Evolutionary conservation across 1,140 invertebrate species (phyloP), one percentile per base, ranked within the genome.

Genomic region (Uloborus diversus): DNA sequence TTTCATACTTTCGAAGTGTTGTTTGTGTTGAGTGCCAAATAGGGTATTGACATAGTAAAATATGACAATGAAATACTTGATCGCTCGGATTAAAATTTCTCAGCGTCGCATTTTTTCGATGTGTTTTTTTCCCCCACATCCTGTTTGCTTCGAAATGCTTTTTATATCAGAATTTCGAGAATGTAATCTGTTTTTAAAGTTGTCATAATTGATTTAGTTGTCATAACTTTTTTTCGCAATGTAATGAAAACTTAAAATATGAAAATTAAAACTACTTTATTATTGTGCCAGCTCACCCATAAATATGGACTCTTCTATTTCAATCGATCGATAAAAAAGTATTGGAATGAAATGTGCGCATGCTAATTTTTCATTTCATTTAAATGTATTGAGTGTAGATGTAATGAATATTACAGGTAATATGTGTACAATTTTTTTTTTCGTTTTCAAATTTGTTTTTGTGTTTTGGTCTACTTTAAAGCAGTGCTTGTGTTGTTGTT

Each of bases 361-460:
- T 65, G 73, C 73, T 78, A 78, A 78, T 78, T 78, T 78, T 78
- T 66, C 73, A 78, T 78, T 78, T 78, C 73, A 65, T 66, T 78
- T 78, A 13, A 59, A 59, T 59, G 28, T 30, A 30, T 59, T 59
- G 25, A 13, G 32, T 59, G 56, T 59, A 59, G 23, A 13, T 27
- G 56, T 59, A 59, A 59, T 56, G 37, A 42, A 42, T 53, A n/a
- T 53, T n/a, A 53, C n/a, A 53, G 3, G 1, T n/a, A 20, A 53
- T 17, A 53, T 53, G 17, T 53, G n/a, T 53, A 20, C 23, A n/a
- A 53, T 53, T 53, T 14, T 53, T 51, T 53, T 53, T 53, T 53
- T n/a, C 7, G 1, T 53, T 53, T 53, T 42, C 37, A 42, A 42
- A 42, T 17, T 17, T 42, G 17, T 42, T 9, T 9, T 7, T 42